Evolutionary conservation across 64 coral and sea anemone genomes (phyloP).

Genomic region (Montipora foliosa): DNA sequence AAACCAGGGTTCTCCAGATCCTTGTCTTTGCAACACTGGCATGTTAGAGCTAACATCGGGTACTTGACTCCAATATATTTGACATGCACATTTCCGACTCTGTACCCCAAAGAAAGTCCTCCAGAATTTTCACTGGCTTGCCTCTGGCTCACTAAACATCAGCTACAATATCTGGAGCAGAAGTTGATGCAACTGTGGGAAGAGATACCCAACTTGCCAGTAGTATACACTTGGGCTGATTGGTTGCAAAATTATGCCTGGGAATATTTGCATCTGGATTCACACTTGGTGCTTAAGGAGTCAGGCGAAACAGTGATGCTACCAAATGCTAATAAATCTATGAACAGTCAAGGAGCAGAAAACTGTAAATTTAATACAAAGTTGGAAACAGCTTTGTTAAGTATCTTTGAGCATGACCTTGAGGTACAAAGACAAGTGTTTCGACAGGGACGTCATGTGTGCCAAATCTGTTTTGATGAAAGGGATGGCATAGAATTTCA

Average conservation of each 20-base stretch:
- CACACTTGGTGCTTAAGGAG: conserved; percentile 68
- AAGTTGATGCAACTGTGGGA: conserved; percentile 58
- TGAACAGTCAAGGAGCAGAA: not conserved
- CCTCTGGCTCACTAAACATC: conserved; percentile 70
- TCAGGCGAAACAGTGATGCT: too few relatives aligned
- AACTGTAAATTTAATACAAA: not conserved
- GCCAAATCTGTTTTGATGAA: conserved; percentile 95
- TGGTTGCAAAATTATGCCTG: conserved; percentile 77
- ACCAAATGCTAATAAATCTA: not conserved
- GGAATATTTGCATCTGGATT: conserved; percentile 52
- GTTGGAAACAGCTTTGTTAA: conserved; percentile 71
- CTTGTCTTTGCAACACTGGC: conserved; percentile 62
- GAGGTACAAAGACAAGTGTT: conserved; percentile 77
- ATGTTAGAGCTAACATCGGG: conserved; percentile 43
- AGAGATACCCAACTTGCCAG: conserved; percentile 62
- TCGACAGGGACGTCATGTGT: conserved; percentile 64
- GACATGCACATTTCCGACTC: conserved; percentile 52
- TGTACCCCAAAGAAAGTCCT: conserved; percentile 69
- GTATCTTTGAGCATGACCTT: conserved; percentile 90
- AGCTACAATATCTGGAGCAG: conserved; percentile 46
- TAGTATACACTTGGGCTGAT: conserved; percentile 85
- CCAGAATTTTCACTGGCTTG: conserved; percentile 77
- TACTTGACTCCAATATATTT: conserved; percentile 64
- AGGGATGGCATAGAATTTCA: conserved; percentile 81
- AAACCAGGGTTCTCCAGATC: conserved; percentile 53